These are phyloP conservation scores for Empidonax alnorum DNA, from an alignment of 2,113 vertebrate genomes.

Conservation along the genomic window DNA sequence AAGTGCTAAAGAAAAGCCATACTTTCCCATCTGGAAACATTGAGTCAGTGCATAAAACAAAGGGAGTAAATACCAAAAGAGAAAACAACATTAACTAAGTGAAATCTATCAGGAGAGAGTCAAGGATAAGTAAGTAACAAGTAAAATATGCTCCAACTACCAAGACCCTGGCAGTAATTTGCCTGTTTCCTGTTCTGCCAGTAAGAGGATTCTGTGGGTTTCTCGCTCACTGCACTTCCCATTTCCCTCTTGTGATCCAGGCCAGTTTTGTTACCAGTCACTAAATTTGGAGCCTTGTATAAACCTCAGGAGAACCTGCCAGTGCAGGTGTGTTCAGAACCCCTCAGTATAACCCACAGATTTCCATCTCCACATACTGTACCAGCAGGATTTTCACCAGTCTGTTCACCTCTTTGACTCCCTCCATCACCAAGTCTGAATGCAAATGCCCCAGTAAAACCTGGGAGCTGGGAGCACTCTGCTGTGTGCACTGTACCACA, in stretches of 20 bases:
- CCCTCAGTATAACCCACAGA: accelerated
- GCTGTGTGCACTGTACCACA: not conserved
- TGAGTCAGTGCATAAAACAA: not conserved
- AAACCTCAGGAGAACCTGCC: not conserved
- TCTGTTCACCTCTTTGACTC: not conserved
- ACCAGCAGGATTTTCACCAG: not conserved
- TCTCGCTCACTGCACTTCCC: not conserved
- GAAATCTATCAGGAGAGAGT: not conserved
- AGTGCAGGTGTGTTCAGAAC: not conserved
- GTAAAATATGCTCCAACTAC: not conserved
- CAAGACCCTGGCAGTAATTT: not conserved
- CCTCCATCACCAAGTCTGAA: not conserved
- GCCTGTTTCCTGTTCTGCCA: not conserved
- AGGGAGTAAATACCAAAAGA: not conserved
- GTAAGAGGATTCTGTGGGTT: not conserved
- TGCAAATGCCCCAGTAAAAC: not conserved
- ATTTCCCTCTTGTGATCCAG: not conserved
- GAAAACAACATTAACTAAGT: not conserved
- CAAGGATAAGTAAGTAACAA: not conserved
- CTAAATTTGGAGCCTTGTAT: not conserved
- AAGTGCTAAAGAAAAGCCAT: not conserved
- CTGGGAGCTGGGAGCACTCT: not conserved
- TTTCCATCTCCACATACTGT: not conserved
- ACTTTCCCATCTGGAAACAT: not conserved
- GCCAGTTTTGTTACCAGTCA: not conserved